Evolutionary conservation across 2,888 invertebrate species (phyloP), one percentile per base, ranked within the genome.

Genomic region (Ennomos fuscantarius): DNA sequence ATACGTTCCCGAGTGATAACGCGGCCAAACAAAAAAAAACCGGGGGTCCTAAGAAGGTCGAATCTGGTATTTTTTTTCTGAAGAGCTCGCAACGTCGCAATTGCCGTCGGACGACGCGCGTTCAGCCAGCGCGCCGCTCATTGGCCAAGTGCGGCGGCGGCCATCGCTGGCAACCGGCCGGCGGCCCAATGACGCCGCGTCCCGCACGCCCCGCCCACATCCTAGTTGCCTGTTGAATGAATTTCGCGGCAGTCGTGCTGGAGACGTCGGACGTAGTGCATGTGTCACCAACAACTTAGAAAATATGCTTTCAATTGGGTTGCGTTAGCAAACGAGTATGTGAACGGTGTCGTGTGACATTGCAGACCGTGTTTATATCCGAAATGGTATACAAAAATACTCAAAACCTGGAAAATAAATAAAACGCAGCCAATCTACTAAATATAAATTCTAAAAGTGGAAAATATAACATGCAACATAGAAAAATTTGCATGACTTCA

Each of bases 21-120:
- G 85, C 87, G 85, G 85, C 84, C 83, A 87, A 89, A 90, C 86
- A 88, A 91, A 90, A 86, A 87, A 89, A 91, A 89, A 84, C 81
- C 85, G 81, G 84, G 91, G 89, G 88, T 89, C 90, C 91, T 84
- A 90, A 90, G 90, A 91, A 90, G 91, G 90, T 91, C 90, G 91
- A 91, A 90, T 90, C 88, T 88, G 88, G 87, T 90, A 82, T 57
- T 86, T 89, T 90, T 24, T 91, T 89, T 87, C 81, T 81, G 80
- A 79, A 84, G 84, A 90, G 87, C 88, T 90, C 89, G 91, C 91
- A 91, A 90, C 91, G 89, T 87, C 89, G 90, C 90, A 49, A 40
- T 57, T 57, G 50, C 52, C 48, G 53, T 34, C 81, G 82, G 85
- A 87, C 87, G 84, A 89, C 91, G 88, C 87, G 90, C 91, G 91